Evolutionary conservation across 1,140 invertebrate species (phyloP), one percentile per base, ranked within the genome.

Genomic region (Drosophila virilis): DNA sequence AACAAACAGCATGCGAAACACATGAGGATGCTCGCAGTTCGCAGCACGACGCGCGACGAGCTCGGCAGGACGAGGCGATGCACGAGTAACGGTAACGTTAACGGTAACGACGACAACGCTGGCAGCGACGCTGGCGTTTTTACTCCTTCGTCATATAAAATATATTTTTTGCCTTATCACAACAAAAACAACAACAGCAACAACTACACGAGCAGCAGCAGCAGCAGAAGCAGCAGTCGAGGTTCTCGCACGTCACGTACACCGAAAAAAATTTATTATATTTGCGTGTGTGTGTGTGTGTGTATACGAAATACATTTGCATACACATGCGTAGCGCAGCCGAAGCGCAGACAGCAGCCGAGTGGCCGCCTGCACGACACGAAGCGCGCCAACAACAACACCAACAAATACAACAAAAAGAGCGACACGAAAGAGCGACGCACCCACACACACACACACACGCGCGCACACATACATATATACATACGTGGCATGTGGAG

Each of bases 61-160:
- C 58, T 55, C 70, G 74, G 58, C 48, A 59, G 74, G 54, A 55
- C 46, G 71, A 48, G 45, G 46, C 60, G 40, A 52, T 33, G 46
- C 37, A 58, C 69, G 78, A 51, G 62, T 13, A 73, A 52, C 54
- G 45, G 51, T 33, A 40, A 48, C 68, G 48, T n/a, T 13, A 42
- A 48, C 52, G 52, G 22, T 28, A 28, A 15, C 66, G 57, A 12
- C 54, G 40, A 43, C 67, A 57, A 8, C 54, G 77, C 52, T 48
- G 43, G 58, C 51, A 54, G 51, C 51, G 50, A 32, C 73, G 55
- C 40, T 40, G 45, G 33, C 77, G 57, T 64, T 54, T 74, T 84
- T 80, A 88, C 84, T 88, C 84, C 84, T 88, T 88, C 84, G 82
- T 84, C 88, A 91, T 81, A 91, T 83, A 80, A 83, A 88, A 69